A percentile compares a stretch with the other conserved stretches of the same genome.
These are phyloP conservation scores for Andrena hattorfiana DNA, from an alignment of 2,888 invertebrate genomes.

Conservation along the genomic window DNA sequence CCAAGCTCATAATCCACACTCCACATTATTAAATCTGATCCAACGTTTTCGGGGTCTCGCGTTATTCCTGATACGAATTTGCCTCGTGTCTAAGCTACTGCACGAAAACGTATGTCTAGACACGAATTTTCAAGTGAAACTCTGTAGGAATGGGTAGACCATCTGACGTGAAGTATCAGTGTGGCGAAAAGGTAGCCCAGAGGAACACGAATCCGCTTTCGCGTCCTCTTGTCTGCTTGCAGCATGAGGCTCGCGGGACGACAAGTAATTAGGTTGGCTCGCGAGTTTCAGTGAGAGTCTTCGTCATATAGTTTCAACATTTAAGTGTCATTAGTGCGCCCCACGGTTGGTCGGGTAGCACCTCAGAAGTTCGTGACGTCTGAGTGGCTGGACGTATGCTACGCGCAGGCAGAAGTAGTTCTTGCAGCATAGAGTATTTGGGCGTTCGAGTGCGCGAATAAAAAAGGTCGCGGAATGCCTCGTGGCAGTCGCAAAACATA, in stretches of 20 bases:
- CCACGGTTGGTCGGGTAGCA: constrained; percentile 55
- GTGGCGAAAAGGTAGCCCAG: background rate
- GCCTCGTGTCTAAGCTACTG: background rate
- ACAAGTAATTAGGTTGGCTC: constrained; percentile 41
- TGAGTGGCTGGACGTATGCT: constrained; percentile 54
- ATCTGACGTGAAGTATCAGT: background rate
- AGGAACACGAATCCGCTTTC: constrained; percentile 26
- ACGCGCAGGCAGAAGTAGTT: background rate
- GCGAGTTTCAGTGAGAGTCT: constrained; percentile 59
- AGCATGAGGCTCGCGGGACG: constrained; percentile 11
- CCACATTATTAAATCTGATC: no score
- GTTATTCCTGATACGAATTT: background rate
- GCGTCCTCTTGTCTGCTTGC: constrained; percentile 5
- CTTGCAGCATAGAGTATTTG: constrained; percentile 19
- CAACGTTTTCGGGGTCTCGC: no score
- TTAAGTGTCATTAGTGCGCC: constrained; percentile 66
- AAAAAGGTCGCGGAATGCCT: constrained; percentile 12
- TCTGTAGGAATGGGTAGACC: background rate
- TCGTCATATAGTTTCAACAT: constrained; percentile 71
- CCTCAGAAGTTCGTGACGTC: constrained; percentile 64
- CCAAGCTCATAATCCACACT: no score
- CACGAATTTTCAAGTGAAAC: background rate
- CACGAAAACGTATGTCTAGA: background rate
- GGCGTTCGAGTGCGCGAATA: constrained; percentile 29
- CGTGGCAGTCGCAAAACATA: constrained; percentile 19